Base-by-base conservation (phyloP, 2,113 vertebrate genomes). In the Cyphomyrus discorhynchus region DNA sequence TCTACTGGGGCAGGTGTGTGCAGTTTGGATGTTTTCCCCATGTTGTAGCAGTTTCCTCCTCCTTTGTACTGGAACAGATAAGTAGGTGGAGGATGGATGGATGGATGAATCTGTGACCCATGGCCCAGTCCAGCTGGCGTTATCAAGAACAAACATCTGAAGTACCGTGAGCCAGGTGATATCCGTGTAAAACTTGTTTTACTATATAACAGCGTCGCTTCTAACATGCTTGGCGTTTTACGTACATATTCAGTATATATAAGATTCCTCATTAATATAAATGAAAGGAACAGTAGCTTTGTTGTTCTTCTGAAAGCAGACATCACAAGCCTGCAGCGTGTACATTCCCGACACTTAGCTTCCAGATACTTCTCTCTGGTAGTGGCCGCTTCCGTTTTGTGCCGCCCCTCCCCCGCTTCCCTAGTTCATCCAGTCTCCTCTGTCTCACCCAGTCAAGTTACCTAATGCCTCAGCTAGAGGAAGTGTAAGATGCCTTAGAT, bases 311-410 rank as follows among this genome's bases (percentile, higher is more conserved):
- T 2, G 10, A 42, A 84, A 13, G 21, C 42, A 27, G 19, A 49
- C 35, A 77, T 77, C 70, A 19, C 70, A 77, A 6, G 58, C 35
- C 21, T 19, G 17, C 15, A 42, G 70, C n/a, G 17, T 47, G 56
- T 80, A 52, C 47, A 77, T 50, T 31, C 70, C 46, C 19, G 58
- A 31, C 56, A n/a, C 5, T 50, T 21, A 15, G 70, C 47, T 52
- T 24, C 35, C 17, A 66, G n/a, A 52, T 50, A 84, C 66, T 84
- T 90, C 74, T 83, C 50, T 77, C 46, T 45, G 24, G 21, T 62
- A 47, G 50, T 89, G 56, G 31, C 47, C 88, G 90, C 92, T 93
- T 93, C 92, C 90, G 24, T 88, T 93, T 90, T 90, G 89, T 90
- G 56, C 21, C 87, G 42, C 47, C 49, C 15, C 15, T 7, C 62